Base-by-base conservation (phyloP, 2,797 vertebrate genomes). In the Centropyge bicolor region DNA sequence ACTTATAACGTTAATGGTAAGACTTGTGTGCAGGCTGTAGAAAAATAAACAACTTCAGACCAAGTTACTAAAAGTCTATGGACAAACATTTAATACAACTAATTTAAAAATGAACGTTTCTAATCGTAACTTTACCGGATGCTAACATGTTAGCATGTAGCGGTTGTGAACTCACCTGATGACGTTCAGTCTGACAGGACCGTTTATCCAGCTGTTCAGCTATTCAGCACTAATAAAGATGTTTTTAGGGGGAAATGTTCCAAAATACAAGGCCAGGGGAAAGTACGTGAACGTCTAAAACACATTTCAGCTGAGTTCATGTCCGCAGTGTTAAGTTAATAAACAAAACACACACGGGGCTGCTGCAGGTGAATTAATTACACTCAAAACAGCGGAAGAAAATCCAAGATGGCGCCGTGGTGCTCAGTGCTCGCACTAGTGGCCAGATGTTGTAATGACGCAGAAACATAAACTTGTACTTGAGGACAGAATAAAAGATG, bases 241-340 rank as follows among this genome's bases (percentile, higher is more conserved):
- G 12, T 2, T 62, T 43, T 62, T 35, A 4, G 35, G 1, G 12
- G 2, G 27, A 24, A 31, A 1, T 0, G 7, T 45, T 20, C 27
- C 24, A 38, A 17, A 7, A 70, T 10, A 43, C 1, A 17, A n/a
- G 55, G 2, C 16, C 27, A 24, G 0, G 1, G 3, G 19, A n/a
- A 45, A 2, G n/a, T 16, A 63, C 6, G 1, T 27, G 24, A 10
- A 27, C 0, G 3, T 22, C 11, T 1, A 0, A 27, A n/a, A 1
- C 45, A 36, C 11, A 31, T 2, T 45, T n/a, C 4, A 17, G 8
- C 2, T n/a, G 22, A 54, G 10, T 13, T n/a, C 12, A 24, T 41
- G 1, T 6, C 4, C 8, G 11, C 35, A 1, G 20, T 6, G 14
- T 67, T 12, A n/a, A 13, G 1, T n/a, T 31, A 31, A 31, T 31